A percentile compares a stretch with the other conserved stretches of the same genome.
phyloP scores from a whole-genome alignment of 1,140 invertebrate genomes.

The Trichogramma pretiosum region DNA sequence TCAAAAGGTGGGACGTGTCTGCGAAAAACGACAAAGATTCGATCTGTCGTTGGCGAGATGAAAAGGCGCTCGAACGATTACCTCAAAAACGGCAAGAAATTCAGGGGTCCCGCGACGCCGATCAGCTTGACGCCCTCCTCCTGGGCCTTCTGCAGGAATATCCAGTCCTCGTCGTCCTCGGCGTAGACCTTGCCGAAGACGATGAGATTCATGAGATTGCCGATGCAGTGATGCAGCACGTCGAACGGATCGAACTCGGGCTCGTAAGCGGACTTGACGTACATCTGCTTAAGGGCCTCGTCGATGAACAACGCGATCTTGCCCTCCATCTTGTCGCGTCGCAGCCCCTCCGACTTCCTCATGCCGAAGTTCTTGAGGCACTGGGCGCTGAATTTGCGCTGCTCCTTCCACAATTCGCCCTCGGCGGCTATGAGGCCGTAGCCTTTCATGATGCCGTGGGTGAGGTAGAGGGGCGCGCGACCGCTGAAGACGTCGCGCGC shows the following conservation, averaged over 20 bases:
- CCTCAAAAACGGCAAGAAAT: constrained; percentile 75
- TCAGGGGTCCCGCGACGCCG: constrained; percentile 68
- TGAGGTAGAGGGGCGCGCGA: constrained; percentile 69
- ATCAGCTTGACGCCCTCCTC: constrained; percentile 72
- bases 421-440: constrained; percentile 75
- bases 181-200: constrained; percentile 65
- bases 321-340: constrained; percentile 55
- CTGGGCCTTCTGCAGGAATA: constrained; percentile 62
- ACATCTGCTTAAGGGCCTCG: constrained; percentile 56
- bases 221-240: constrained; percentile 59
- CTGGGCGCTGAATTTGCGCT: constrained; percentile 62
- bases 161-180: constrained; percentile 62
- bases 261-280: constrained; percentile 13
- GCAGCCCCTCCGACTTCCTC: constrained; percentile 51
- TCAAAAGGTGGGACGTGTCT: constrained; percentile 49
- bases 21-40: neutral
- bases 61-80: constrained; percentile 37
- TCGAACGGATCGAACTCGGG: constrained; percentile 42
- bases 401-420: constrained; percentile 73
- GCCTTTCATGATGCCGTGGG: constrained; percentile 78
- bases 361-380: constrained; percentile 71
- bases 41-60: neutral
- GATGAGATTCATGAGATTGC: constrained; percentile 65
- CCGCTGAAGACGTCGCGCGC: constrained; percentile 59
- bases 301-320: constrained; percentile 55